phyloP scores from a whole-genome alignment of 2,113 vertebrate species.

The Mugil cephalus region DNA sequence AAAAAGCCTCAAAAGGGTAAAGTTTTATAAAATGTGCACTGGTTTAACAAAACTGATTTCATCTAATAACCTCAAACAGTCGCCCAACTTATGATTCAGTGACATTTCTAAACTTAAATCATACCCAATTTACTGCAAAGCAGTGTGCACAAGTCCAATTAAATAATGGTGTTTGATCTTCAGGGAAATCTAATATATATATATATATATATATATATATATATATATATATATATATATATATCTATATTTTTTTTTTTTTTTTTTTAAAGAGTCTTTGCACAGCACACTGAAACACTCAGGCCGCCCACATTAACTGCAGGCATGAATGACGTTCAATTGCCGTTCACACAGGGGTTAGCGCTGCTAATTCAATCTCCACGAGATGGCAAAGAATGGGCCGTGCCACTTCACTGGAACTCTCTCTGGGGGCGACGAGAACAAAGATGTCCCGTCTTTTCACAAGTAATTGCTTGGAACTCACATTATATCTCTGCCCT shows the following conservation, averaged over 20 bases:
- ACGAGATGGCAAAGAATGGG: constrained; percentile 16
- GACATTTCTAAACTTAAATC: background rate
- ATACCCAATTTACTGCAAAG: too few relatives aligned
- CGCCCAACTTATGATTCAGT: background rate
- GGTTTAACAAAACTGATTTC: too few relatives aligned
- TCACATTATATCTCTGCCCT: constrained; percentile 20
- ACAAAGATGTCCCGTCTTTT: constrained; percentile 21
- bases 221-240: too few relatives aligned
- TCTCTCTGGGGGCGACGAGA: constrained; percentile 5
- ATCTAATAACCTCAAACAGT: too few relatives aligned
- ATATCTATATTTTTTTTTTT: too few relatives aligned
- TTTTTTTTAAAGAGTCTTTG: too few relatives aligned
- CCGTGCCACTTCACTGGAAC: constrained; percentile 23
- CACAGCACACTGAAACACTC: constrained; percentile 5
- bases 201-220: too few relatives aligned
- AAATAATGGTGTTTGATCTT: constrained; percentile 4
- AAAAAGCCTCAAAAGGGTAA: too few relatives aligned
- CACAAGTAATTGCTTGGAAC: constrained; percentile 46
- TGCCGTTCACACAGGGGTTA: background rate
- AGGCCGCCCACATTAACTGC: background rate
- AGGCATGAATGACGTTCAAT: constrained; percentile 27
- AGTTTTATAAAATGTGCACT: too few relatives aligned
- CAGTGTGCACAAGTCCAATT: constrained; percentile 6
- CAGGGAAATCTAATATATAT: too few relatives aligned
- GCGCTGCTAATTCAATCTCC: constrained; percentile 43